A percentile compares a stretch with the other conserved stretches of the same genome.
Conservation (phyloP, 2,113 vertebrate genomes). For the Nestor notabilis region DNA sequence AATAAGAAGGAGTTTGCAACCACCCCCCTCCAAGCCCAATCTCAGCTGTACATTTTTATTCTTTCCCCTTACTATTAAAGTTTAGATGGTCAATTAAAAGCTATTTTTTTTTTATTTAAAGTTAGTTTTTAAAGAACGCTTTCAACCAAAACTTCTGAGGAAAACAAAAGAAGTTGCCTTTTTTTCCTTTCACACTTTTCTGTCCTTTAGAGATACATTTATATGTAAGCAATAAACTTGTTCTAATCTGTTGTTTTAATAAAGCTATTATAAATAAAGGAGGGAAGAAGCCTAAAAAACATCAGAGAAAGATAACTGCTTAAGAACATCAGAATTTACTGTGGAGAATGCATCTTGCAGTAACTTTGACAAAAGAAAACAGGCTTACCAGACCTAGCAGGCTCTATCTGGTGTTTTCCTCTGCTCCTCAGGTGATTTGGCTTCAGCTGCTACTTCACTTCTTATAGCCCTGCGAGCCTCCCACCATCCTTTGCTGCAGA, state of each 20-base stretch:
- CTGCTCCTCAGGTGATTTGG: not conserved
- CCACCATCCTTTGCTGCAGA: not conserved
- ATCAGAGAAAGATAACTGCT: not conserved
- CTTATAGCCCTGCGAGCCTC: not conserved
- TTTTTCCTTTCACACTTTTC: not conserved
- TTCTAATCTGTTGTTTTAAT: not conserved
- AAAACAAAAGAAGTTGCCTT: not conserved
- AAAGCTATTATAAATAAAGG: not conserved
- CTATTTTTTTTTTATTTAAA: not conserved
- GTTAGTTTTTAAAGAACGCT: not conserved
- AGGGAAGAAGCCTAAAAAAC: not conserved
- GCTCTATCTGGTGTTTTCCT: accelerated
- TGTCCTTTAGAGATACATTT: not conserved
- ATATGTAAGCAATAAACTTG: not conserved
- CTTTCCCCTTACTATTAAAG: not conserved
- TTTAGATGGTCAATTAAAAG: not conserved
- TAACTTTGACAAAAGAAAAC: not conserved
- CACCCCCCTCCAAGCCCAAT: not conserved
- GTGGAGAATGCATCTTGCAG: accelerated
- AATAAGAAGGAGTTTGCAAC: not conserved
- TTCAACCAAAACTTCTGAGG: not conserved
- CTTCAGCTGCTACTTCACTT: not conserved
- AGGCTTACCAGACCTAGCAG: not conserved
- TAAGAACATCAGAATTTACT: not conserved
- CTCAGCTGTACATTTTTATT: not conserved